Evolutionary conservation across 2,888 invertebrate species (phyloP), one percentile per base, ranked within the genome.

Genomic region (Philereme transversata): DNA sequence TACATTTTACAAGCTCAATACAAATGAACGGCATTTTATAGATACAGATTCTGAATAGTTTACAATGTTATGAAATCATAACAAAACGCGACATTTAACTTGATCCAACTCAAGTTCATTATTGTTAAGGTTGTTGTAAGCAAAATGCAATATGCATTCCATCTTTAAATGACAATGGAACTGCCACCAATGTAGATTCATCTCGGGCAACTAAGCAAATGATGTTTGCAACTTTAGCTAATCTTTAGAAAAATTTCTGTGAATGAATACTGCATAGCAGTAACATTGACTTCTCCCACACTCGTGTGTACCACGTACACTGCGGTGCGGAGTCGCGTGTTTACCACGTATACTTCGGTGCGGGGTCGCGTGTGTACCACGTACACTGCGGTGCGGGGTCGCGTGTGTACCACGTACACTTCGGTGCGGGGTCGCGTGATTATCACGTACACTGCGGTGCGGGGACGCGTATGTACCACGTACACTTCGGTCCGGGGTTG

Each of bases 1-100:
- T 38, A 59, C 60, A 61, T 61, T 66, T 68, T 67, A 67, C 62
- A 64, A 64, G 65, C 62, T 67, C 62, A 62, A 62, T 48, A 64
- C 60, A 55, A 56, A 45, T 58, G 49, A 43, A 60, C 54, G 38
- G 62, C 44, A 66, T 65, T 56, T 62, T 11, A 57, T 60, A 57
- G 52, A 50, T 52, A 53, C 61, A 60, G 38, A 60, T 57, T 61
- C 41, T 51, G 41, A 43, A 45, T 53, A 47, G 45, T 56, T 38
- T 51, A 54, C 41, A 55, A 56, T 58, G 36, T 6, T 40, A 40
- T 40, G 35, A 48, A 44, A 34, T 41, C 45, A 22, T 5, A 22
- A 22, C 3, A 22, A 60, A 63, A 55, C 59, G 59, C 63, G 60
- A 63, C 59, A 63, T 59, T 52, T 56, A 10, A 49, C 36, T 50